Evolutionary conservation across 2,113 vertebrate genomes (phyloP).

Genomic region (Manacus vitellinus): DNA sequence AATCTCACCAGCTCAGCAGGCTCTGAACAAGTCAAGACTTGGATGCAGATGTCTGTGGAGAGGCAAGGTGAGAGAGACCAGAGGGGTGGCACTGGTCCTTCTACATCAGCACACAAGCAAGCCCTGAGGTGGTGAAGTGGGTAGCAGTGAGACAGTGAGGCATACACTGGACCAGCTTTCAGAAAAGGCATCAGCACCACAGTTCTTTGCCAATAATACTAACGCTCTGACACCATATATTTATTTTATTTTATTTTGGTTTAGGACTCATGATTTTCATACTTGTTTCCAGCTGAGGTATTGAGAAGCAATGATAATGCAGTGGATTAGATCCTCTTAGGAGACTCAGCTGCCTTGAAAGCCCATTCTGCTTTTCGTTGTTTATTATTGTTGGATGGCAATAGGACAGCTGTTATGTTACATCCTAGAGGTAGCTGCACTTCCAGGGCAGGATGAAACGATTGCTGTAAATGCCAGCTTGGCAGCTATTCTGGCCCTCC

Average conservation of each 20-base stretch:
- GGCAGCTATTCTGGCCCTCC: background rate
- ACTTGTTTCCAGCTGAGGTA: slow-evolving; percentile 5
- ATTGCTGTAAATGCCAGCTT: slow-evolving; percentile 35
- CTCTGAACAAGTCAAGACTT: slow-evolving; percentile 33
- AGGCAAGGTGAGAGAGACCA: background rate
- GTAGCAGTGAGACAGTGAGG: background rate
- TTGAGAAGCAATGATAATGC: slow-evolving; percentile 1
- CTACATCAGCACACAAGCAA: background rate
- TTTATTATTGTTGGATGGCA: slow-evolving; percentile 42
- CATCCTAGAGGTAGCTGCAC: slow-evolving; percentile 33
- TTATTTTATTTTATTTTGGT: background rate
- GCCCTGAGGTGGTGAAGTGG: background rate
- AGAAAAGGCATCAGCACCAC: background rate
- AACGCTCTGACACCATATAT: background rate
- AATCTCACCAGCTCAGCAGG: slow-evolving; percentile 60
- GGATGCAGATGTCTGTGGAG: slow-evolving; percentile 17
- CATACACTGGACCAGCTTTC: background rate
- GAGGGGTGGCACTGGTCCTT: background rate
- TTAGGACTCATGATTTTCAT: slow-evolving; percentile 10
- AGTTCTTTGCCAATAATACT: background rate
- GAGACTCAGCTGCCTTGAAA: slow-evolving; percentile 45
- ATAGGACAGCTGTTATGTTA: slow-evolving; percentile 49
- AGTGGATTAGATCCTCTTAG: slow-evolving; percentile 32
- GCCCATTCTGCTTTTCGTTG: background rate
- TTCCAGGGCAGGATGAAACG: slow-evolving; percentile 20